Evolutionary conservation across 2,113 vertebrate genomes (phyloP), one percentile per base, ranked within the genome.

Genomic region (Hypanus sabinus): DNA sequence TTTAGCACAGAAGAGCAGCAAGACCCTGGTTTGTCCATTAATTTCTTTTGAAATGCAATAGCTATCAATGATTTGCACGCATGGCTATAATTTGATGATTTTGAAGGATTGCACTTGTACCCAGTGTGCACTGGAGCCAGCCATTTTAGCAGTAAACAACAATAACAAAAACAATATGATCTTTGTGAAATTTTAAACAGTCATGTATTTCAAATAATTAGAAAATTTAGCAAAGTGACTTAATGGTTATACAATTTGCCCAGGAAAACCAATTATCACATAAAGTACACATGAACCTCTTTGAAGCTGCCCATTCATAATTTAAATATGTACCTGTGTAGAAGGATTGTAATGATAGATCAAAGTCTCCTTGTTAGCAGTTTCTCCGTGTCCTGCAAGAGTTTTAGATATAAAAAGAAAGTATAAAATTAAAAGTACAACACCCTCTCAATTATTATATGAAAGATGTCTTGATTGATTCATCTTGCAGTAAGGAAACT

Each of bases 401-500:
- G 5, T n/a, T 60, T 60, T n/a, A 62, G 57, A 65, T 88, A n/a
- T 33, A 33, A 88, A 62, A 65, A 83, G 46, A 87, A 87, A 62
- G 83, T 14, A 33, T 88, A 65, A 20, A 20, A 65, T 65, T 65
- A n/a, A 7, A 33, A 33, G 33, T 33, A n/a, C 33, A n/a, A 9
- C 60, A 65, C 14, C 22, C 90, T 0, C 38, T 33, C 90, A 27
- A 46, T 71, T 24, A 46, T 71, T 46, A 27, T 73, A 20, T 0
- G 18, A 87, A 60, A 60, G 38, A 27, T 36, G 71, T 93, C 38
- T 73, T 93, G 70, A 93, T 93, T 55, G 91, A 93, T 55, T 75
- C 46, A 11, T 33, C 55, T 20, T 46, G n/a, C 36, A 46, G 24
- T 93, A 38, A 14, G 68, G 24, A 75, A 6, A 38, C 9, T 30